Conservation (phyloP, 2,888 invertebrate species). For the Cantharis rustica region DNA sequence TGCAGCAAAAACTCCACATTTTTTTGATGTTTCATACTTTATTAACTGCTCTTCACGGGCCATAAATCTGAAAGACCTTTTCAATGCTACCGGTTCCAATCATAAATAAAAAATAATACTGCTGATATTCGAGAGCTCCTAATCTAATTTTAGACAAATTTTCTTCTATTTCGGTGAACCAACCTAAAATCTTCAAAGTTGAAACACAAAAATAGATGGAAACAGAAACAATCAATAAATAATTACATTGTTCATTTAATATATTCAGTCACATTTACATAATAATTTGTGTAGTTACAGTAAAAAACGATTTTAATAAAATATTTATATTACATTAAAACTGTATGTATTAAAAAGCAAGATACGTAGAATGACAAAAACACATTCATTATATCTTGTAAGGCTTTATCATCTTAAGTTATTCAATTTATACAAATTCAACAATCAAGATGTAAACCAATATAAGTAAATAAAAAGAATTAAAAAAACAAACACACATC, state of each 20-base stretch:
- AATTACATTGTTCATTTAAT: constrained; percentile 26
- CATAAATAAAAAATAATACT: too few relatives aligned
- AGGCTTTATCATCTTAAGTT: constrained; percentile 32
- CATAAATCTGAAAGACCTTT: too few relatives aligned
- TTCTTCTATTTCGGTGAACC: not conserved
- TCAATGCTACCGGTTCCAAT: too few relatives aligned
- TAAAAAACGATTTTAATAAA: constrained; percentile 43
- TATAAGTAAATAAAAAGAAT: constrained; percentile 27
- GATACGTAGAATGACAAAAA: constrained; percentile 34
- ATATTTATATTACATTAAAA: constrained; percentile 42
- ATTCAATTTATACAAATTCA: constrained; percentile 22
- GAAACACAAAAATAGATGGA: not conserved
- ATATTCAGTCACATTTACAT: constrained; percentile 37
- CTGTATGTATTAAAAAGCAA: constrained; percentile 37
- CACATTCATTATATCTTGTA: constrained; percentile 36
- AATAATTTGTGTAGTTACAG: constrained; percentile 37
- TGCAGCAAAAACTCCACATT: too few relatives aligned
- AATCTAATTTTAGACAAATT: not conserved
- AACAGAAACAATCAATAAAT: not conserved
- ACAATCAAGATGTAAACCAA: constrained; percentile 20
- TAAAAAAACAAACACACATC: constrained; percentile 31
- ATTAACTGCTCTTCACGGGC: too few relatives aligned
- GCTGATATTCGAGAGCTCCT: too few relatives aligned
- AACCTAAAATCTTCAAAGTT: not conserved
- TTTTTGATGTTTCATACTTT: too few relatives aligned